Evolutionary conservation across 2,888 invertebrate species (phyloP), one percentile per base, ranked within the genome.

Genomic region (Lypha dubia): DNA sequence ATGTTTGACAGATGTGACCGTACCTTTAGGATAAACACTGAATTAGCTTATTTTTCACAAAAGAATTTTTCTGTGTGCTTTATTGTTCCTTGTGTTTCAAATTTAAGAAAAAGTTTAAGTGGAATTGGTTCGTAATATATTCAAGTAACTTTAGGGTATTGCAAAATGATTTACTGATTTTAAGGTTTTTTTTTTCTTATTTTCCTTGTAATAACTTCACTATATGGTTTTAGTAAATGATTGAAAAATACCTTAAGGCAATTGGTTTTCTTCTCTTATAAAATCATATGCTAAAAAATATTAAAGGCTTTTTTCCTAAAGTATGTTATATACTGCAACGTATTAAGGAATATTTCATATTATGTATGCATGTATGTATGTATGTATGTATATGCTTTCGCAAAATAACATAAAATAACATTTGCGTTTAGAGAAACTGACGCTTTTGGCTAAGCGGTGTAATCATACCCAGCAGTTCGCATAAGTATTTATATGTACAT

Each of bases 341-440:
- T 28, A 28, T 28, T 4, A 28, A 28, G 28, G 28, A 28, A n/a
- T n/a, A n/a, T 28, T 28, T 28, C 3, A 28, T 76, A 76, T 82
- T 76, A 32, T 32, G 32, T 6, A 32, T 32, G 32, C 32, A n/a
- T n/a, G n/a, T n/a, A n/a, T n/a, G n/a, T n/a, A n/a, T n/a, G n/a
- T n/a, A n/a, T n/a, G n/a, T n/a, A n/a, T n/a, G n/a, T n/a, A 32
- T 82, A 71, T 76, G 65, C 71, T 71, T 51, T 49, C 24, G 17
- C 49, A 60, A 9, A 73, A 20, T 53, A 38, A 22, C 38, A 35
- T 51, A 46, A 38, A 67, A 58, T 67, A 28, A n/a, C n/a, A n/a
- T n/a, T n/a, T 28, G 65, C 62, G 58, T 83, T 53, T 73, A 44
- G 70, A 74, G 56, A 65, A 38, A 70, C 68, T 60, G 38, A 35